These are phyloP conservation scores for Gymnosoma rotundatum DNA, from an alignment of 2,888 invertebrate species.

Conservation along the genomic window DNA sequence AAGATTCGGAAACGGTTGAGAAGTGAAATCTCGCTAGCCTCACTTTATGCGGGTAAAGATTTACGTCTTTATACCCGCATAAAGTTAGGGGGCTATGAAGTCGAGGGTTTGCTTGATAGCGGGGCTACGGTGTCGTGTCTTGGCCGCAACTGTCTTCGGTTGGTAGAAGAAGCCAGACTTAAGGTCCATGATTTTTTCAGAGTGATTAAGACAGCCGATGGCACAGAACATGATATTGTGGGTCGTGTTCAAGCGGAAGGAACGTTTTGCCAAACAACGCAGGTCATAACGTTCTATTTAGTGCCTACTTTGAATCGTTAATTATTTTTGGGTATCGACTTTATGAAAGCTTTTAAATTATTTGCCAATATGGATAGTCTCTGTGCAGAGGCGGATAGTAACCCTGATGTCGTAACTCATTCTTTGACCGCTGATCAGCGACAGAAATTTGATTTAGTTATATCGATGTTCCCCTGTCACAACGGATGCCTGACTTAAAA, in stretches of 20 bases:
- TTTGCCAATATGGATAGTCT: conserved; percentile 3
- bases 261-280: too few species aligned
- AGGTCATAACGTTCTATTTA: conserved; percentile 23
- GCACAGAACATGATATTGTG: not conserved
- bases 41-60: not conserved
- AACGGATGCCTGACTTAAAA: too few species aligned
- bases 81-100: too few species aligned
- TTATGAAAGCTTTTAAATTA: conserved; percentile 4
- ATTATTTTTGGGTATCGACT: conserved; percentile 24
- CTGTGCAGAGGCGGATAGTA: not conserved
- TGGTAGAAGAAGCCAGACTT: not conserved
- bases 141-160: not conserved
- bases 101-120: too few species aligned
- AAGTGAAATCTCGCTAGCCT: not conserved
- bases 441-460: too few species aligned
- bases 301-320: conserved; percentile 9
- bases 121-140: conserved; percentile 13
- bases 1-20: not conserved
- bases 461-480: too few species aligned
- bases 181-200: not conserved
- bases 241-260: conserved; percentile 1
- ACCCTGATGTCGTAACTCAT: too few species aligned
- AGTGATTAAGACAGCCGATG: not conserved
- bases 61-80: not conserved
- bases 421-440: too few species aligned